These are phyloP conservation scores for Agrilus mali DNA, from an alignment of 2,888 invertebrate species.

Conservation along the genomic window DNA sequence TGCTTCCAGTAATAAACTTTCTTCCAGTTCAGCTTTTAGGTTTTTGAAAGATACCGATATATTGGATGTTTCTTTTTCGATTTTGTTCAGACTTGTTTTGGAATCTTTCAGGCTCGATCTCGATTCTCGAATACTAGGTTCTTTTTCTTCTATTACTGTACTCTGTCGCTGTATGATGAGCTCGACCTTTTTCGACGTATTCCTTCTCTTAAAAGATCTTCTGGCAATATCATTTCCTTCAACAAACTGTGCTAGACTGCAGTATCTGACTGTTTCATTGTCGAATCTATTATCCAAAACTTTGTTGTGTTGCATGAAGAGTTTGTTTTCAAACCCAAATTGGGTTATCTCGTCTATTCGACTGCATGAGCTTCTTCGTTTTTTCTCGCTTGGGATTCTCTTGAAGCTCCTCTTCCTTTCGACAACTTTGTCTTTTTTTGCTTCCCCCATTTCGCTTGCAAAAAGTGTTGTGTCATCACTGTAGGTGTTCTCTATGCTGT, in stretches of 20 bases:
- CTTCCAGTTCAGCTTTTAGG: conserved; percentile 9
- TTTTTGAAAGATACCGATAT: conserved; percentile 22
- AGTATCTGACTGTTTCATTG: conserved; percentile 49
- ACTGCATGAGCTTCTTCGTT: conserved; percentile 21
- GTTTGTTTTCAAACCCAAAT: conserved; percentile 62
- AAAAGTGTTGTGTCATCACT: conserved; percentile 60
- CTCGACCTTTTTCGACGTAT: conserved; percentile 33
- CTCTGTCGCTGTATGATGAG: conserved; percentile 28
- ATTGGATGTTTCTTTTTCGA: conserved; percentile 29
- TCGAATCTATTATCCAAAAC: conserved; percentile 30
- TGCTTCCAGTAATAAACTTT: conserved; percentile 1
- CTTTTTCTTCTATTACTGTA: conserved; percentile 29
- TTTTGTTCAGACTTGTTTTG: conserved; percentile 24
- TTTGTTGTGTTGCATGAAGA: conserved; percentile 42
- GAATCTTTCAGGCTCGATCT: conserved; percentile 11
- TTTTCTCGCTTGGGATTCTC: conserved; percentile 32
- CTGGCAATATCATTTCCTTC: conserved; percentile 75
- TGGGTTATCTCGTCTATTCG: conserved; percentile 43
- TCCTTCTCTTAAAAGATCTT: conserved; percentile 52
- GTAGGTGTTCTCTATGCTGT: conserved; percentile 44
- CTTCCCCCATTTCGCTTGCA: conserved; percentile 36
- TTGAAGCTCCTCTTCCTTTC: conserved; percentile 47
- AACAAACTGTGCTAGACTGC: conserved; percentile 70
- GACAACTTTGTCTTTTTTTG: conserved; percentile 36
- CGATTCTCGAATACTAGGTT: conserved; percentile 10